A percentile compares a stretch with the other conserved stretches of the same genome.
These are phyloP conservation scores for Micronycteris hirsuta DNA, from an alignment of 2,113 vertebrate species.

Conservation along the genomic window DNA sequence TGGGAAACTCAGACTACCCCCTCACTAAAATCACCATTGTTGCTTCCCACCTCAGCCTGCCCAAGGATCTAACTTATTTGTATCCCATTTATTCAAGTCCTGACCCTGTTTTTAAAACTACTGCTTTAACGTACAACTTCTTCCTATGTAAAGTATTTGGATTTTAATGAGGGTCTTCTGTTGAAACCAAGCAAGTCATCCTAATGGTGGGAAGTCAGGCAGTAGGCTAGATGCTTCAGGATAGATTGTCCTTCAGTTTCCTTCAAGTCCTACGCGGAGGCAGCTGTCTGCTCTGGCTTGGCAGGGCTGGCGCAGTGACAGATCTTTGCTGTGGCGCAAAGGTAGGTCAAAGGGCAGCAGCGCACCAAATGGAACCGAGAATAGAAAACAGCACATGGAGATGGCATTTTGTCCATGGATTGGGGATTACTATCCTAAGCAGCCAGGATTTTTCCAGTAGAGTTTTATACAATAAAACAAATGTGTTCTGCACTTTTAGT, in stretches of 20 bases:
- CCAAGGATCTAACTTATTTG: neutral
- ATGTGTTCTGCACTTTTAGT: conserved; percentile 65
- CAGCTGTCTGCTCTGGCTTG: conserved; percentile 36
- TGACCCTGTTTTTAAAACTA: neutral
- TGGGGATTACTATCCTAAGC: conserved; percentile 58
- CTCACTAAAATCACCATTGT: neutral
- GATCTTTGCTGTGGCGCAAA: conserved; percentile 20
- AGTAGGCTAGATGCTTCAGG: neutral
- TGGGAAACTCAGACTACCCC: neutral
- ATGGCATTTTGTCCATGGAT: conserved; percentile 58
- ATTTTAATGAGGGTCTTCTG: conserved; percentile 14
- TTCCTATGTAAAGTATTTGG: neutral
- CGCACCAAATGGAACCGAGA: conserved; percentile 32
- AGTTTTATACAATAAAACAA: conserved; percentile 73
- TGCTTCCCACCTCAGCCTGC: neutral
- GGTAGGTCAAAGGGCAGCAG: conserved; percentile 59
- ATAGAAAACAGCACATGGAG: conserved; percentile 59
- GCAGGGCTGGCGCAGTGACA: conserved; percentile 7
- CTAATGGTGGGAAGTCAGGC: neutral
- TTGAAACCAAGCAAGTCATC: neutral
- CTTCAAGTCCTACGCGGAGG: neutral
- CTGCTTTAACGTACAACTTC: neutral
- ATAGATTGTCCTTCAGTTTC: neutral
- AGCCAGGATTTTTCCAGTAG: conserved; percentile 68
- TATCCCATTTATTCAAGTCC: neutral